Conservation (phyloP, 2,113 vertebrate genomes). For the Poeciliopsis retropinna region DNA sequence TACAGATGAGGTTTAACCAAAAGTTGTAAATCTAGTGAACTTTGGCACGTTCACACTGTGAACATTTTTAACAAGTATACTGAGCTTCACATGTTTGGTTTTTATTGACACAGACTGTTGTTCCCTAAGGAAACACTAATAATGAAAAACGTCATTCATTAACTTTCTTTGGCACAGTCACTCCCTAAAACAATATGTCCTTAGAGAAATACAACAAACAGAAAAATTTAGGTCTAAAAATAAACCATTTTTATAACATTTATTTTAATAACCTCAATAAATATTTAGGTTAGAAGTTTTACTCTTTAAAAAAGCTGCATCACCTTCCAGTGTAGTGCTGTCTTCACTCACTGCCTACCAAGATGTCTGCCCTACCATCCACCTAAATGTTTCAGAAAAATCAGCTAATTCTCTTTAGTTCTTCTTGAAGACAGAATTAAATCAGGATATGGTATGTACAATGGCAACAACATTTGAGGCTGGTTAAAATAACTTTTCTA, state of each 20-base stretch:
- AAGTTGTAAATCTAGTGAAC: slow-evolving; percentile 1
- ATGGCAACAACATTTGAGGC: not conserved
- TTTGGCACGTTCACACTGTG: slow-evolving; percentile 1
- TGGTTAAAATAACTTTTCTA: not conserved
- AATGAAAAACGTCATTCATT: too few species aligned
- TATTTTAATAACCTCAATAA: too few species aligned
- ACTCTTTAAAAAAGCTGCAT: slow-evolving; percentile 29
- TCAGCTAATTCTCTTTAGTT: slow-evolving; percentile 11
- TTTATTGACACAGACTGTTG: slow-evolving; percentile 34
- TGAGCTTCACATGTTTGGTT: slow-evolving; percentile 23
- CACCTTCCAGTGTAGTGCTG: slow-evolving; percentile 55
- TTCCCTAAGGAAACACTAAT: slow-evolving; percentile 34
- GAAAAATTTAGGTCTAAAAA: too few species aligned
- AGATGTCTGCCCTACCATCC: not conserved
- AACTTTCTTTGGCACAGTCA: too few species aligned
- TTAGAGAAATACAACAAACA: too few species aligned
- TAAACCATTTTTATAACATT: too few species aligned
- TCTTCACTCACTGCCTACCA: slow-evolving; percentile 10
- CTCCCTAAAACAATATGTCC: too few species aligned
- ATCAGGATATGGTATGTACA: slow-evolving; percentile 1
- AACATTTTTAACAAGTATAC: slow-evolving; percentile 10
- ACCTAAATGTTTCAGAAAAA: slow-evolving; percentile 1
- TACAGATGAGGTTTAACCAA: not conserved
- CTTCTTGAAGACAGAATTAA: slow-evolving; percentile 19
- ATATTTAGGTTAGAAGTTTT: slow-evolving; percentile 2